Base-by-base conservation (phyloP, 1,140 invertebrate species). In the Ruditapes philippinarum region DNA sequence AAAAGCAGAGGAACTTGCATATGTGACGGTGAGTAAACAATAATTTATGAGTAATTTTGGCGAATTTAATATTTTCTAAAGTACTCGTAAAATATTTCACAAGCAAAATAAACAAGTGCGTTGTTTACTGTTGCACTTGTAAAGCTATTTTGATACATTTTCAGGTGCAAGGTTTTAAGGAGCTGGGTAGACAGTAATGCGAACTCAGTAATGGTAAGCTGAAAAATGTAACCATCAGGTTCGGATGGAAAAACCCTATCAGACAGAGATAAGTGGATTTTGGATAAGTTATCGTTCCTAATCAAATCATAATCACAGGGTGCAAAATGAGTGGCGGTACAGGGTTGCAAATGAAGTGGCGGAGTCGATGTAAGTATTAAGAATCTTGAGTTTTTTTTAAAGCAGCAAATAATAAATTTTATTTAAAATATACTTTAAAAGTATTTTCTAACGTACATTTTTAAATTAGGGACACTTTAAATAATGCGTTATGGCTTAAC, bases 171-270 rank as follows among this genome's bases (percentile, higher is more conserved):
- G 38, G 84, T 78, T 86, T n/a, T n/a, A 78, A 70, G 78, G 38
- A 42, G 38, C 31, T 86, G 31, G 28, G 31, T 86, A 38, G 73
- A 86, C 62, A 78, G 62, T 38, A 49, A n/a, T 86, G 51, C 84
- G 68, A 78, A 88, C 85, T 38, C 85, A 88, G 85, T 88, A 88
- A n/a, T 68, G 74, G 73, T 36, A 88, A 88, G 60, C 85, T 88
- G 54, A 78, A 51, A 49, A 88, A 88, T n/a, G 65, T 74, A 74
- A 33, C 85, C 85, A 62, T 88, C 74, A 76, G 74, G 74, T 65
- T 88, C 85, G 40, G 54, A 74, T 38, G 80, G 85, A 40, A 73
- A 54, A 54, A n/a, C n/a, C n/a, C 40, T 86, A 42, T 86, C 84
- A 51, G 70, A 86, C 25, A 86, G 70, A 49, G 84, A 86, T 49